A percentile compares a stretch with the other conserved stretches of the same genome.
Conservation (phyloP, 2,113 vertebrate genomes). For the Ameiurus melas region DNA sequence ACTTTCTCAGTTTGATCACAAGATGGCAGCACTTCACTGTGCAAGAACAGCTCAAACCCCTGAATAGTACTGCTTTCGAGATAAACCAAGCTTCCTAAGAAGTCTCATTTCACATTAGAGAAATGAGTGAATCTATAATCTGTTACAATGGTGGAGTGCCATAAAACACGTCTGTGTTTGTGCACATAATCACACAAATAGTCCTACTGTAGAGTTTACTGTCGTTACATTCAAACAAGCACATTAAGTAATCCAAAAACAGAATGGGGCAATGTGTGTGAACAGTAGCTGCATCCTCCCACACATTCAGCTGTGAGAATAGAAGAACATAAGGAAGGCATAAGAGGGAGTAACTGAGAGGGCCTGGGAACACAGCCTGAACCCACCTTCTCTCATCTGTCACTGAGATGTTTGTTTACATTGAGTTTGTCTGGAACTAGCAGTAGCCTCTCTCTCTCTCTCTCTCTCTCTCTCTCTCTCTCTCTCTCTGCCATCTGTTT, state of each 20-base stretch:
- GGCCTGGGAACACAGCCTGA: constrained; percentile 46
- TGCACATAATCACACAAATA: not conserved
- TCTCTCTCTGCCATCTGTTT: constrained; percentile 48
- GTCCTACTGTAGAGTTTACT: not conserved
- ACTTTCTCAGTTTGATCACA: constrained; percentile 34
- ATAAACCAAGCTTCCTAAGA: not conserved
- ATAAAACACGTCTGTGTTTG: not conserved
- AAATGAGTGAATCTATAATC: not conserved
- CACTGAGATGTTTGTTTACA: constrained; percentile 56
- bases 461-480: constrained; percentile 3
- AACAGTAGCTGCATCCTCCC: constrained; percentile 22
- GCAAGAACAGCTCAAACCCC: not conserved
- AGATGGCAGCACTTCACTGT: constrained; percentile 48
- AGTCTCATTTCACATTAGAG: not conserved
- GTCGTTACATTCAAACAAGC: not conserved
- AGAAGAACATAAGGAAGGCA: constrained; percentile 41
- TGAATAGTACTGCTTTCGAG: not conserved
- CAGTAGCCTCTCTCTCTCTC: constrained; percentile 37
- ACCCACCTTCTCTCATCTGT: constrained; percentile 54
- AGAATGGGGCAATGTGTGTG: constrained; percentile 16
- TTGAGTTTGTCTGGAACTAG: constrained; percentile 44
- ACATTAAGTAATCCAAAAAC: not conserved
- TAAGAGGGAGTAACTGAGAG: constrained; percentile 46
- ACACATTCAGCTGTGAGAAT: constrained; percentile 28
- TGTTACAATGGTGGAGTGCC: not conserved